Base-by-base conservation (phyloP, 2,113 vertebrate species). In the Trichechus manatus region DNA sequence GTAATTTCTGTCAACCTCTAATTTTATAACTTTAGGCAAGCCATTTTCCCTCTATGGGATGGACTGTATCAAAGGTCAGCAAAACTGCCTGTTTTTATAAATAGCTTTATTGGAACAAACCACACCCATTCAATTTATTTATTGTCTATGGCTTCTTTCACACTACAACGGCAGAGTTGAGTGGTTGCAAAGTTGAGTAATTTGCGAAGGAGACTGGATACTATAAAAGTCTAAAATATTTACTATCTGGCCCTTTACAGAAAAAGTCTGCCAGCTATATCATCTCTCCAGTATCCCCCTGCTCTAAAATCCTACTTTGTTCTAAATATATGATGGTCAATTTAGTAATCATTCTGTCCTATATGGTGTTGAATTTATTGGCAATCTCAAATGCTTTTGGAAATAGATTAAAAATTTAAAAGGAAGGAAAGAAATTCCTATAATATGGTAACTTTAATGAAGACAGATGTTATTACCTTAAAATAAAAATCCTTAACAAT, bases 391-490 rank as follows among this genome's bases (percentile, higher is more conserved):
- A 36, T n/a, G 23, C 23, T 87, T 95, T 29, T 59, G 10, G 27
- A 97, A 93, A 95, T 3, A 85, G 22, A 94, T 87, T 87, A 94
- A 93, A 95, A 93, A 93, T 81, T n/a, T 87, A 33, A 63, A 63
- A 91, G 56, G 79, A 44, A 53, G 6, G 5, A 61, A 86, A 70
- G n/a, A 64, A 89, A 53, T 39, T 31, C 39, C 2, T 82, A 61
- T 77, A 25, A 63, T 5, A 89, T 9, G 29, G 36, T 27, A 79
- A 39, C 89, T 96, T 83, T 89, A 89, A 89, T 91, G 22, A 95
- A 50, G 50, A 96, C 1, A 92, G 20, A 81, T 78, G 8, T 31
- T 93, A 93, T 87, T 80, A 82, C 6, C n/a, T 89, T 44, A 93
- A 96, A 94, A n/a, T 87, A 93, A 79, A 13, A 70, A 93, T 42